Conservation (phyloP, 2,888 invertebrate genomes). For the Euphydryas editha region DNA sequence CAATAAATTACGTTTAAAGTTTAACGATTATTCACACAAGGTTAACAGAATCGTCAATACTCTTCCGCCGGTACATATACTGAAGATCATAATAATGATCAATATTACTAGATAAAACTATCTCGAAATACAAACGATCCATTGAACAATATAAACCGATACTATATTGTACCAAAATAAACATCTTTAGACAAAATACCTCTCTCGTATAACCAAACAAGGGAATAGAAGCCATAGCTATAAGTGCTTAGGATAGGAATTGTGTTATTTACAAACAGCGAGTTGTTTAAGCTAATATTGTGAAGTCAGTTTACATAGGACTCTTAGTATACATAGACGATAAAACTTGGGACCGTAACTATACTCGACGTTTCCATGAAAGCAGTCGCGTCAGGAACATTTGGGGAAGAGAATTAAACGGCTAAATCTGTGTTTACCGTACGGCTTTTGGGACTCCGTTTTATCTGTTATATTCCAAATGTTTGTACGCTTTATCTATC, state of each 20-base stretch:
- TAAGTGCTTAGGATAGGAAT: conserved; percentile 28
- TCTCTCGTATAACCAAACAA: conserved; percentile 5
- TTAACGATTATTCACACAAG: too few relatives aligned
- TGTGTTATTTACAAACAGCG: conserved; percentile 37
- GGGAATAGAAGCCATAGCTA: conserved; percentile 11
- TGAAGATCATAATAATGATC: conserved; percentile 3
- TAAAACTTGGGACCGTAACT: conserved; percentile 25
- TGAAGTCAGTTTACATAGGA: conserved; percentile 40
- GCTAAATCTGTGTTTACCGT: conserved; percentile 22
- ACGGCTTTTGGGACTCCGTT: conserved; percentile 10
- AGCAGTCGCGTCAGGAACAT: conserved; percentile 18
- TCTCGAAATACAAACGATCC: neutral
- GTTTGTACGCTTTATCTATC: conserved; percentile 6
- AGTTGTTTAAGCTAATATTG: conserved; percentile 39
- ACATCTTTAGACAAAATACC: conserved; percentile 10
- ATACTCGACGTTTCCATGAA: conserved; percentile 14
- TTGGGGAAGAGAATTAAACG: conserved; percentile 14
- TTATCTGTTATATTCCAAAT: conserved; percentile 16
- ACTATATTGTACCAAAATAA: conserved; percentile 2
- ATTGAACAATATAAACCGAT: conserved; percentile 2
- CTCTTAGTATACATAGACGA: conserved; percentile 28
- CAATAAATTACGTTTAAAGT: too few relatives aligned
- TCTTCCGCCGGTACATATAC: neutral
- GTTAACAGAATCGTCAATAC: too few relatives aligned
- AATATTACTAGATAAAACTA: neutral